Evolutionary conservation across 35 echinoderm and acorn worm species (phyloP), one percentile per base, ranked within the genome.

Genomic region (Nesometra sesokonis): DNA sequence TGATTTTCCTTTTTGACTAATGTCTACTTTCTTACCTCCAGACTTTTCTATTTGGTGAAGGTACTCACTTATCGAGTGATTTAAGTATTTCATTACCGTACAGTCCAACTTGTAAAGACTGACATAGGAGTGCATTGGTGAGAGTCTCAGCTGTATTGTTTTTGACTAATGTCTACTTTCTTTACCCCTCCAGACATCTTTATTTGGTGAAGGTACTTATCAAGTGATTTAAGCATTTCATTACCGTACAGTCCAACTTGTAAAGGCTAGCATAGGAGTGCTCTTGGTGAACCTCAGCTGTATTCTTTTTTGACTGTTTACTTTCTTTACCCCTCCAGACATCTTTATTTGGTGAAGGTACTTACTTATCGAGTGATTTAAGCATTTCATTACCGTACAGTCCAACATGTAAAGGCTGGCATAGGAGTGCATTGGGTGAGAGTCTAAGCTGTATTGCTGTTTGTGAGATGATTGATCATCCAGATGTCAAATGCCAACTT

Each of bases 61-160:
- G 94, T 97, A 97, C 84, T 21, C 94, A 97, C 85, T 78, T 97
- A 13, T 97, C 94, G 17, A 97, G 94, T 91, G 94, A 97, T 78
- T 86, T 97, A 17, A 78, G 85, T 23, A 89, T 97, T 13, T 91
- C 89, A 0, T 88, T 97, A 82, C 94, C 91, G 32, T 97, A 97
- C 78, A 93, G 91, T 85, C 94, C 88, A 36, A 80, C 87, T 76
- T 91, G 91, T 30, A 93, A 84, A 77, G 89, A 57, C 5, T 93
- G 91, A 91, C 57, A 88, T 0, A 57, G 77, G 32, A 93, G 91
- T 83, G 27, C 81, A 85, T 57, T 97, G 0, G 92, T 0, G 94
- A 2, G 87, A 79, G n/a, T n/a, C n/a, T n/a, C n/a, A n/a, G n/a
- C 77, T 80, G 31, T 11, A 5, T 5, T 80, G 2, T 34, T 32